Conservation (phyloP, 2,113 vertebrate genomes). For the Triplophysa rosa region DNA sequence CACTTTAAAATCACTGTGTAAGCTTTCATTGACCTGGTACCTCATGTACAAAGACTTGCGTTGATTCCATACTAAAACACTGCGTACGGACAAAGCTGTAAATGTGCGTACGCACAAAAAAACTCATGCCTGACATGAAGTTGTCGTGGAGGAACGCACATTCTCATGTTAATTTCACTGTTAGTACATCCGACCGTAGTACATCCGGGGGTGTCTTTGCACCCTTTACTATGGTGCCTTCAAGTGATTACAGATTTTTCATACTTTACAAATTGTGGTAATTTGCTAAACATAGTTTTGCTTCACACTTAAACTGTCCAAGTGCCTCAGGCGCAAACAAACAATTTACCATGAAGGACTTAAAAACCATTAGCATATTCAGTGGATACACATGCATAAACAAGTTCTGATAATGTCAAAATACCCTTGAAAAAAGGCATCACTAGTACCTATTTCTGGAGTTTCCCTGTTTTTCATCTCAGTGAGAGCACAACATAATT, state of each 20-base stretch:
- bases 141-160: too few species aligned
- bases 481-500: too few species aligned
- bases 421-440: conserved; percentile 1
- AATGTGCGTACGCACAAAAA: too few species aligned
- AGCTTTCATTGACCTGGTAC: not conserved
- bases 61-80: too few species aligned
- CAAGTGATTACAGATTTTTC: conserved; percentile 20
- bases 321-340: conserved; percentile 15
- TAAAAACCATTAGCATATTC: conserved; percentile 11
- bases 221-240: not conserved
- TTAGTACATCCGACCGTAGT: too few species aligned
- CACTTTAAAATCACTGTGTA: not conserved
- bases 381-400: not conserved
- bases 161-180: too few species aligned
- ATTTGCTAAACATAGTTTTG: not conserved
- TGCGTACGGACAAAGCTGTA: too few species aligned
- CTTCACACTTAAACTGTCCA: not conserved
- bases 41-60: too few species aligned
- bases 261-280: conserved; percentile 27
- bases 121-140: too few species aligned
- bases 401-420: not conserved
- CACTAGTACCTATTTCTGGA: not conserved
- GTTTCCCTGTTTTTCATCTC: too few species aligned
- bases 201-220: conserved; percentile 5
- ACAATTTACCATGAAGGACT: not conserved